Evolutionary conservation across 1,140 invertebrate species (phyloP), one percentile per base, ranked within the genome.

Genomic region (Gonatopus flavifemur): DNA sequence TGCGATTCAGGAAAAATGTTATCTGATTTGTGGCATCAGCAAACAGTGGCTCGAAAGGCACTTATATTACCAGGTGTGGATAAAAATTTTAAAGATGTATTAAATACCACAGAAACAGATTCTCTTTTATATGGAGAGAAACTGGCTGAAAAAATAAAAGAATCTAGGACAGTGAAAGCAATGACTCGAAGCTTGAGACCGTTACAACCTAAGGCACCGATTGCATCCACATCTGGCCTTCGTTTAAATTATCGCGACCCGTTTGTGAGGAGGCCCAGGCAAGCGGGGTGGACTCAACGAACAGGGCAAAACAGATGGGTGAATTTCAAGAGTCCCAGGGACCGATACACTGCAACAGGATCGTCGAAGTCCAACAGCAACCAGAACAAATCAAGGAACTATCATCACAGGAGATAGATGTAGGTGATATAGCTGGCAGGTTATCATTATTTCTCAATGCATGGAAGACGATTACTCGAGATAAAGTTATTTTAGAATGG

Each of bases 31-130:
- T n/a, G 10, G 13, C 4, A 8, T 8, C 5, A 13, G 5, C 32
- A 33, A 13, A 33, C n/a, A 13, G n/a, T n/a, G 4, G 5, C 32
- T 9, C 6, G 32, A 13, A 33, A 33, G 15, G 32, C 32, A 6
- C 5, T 33, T 13, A 13, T 33, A 16, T 42, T 42, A 15, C 40
- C 40, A 5, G 22, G 40, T 10, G 16, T 42, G 15, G 22, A 25
- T 15, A 42, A 42, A 15, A 21, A 24, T 13, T 16, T 16, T 9
- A 28, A 42, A 15, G 6, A 6, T 16, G 5, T 42, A 8, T 20
- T 42, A n/a, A 25, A 42, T 9, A 42, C n/a, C 12, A 12, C 35
- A 3, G 28, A 38, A 48, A 37, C 36, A 38, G 45, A 48, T 10
- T 12, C 6, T 13, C 19, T 16, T 25, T 19, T 47, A 21, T 41